phyloP scores from a whole-genome alignment of 2,888 invertebrate genomes.

The Thysanoteuthis rhombus region DNA sequence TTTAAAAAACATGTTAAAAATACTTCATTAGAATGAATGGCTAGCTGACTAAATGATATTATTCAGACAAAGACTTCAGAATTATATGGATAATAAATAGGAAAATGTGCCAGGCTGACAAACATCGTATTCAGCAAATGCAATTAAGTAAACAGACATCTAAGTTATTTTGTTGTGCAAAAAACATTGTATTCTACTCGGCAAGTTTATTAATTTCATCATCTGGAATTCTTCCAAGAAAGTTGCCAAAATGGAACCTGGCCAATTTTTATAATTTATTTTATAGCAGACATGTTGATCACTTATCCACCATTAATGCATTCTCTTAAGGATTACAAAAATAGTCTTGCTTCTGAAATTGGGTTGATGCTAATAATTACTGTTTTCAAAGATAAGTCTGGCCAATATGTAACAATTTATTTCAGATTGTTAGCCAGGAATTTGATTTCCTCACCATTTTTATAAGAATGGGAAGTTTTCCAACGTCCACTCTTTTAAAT shows the following conservation, averaged over 20 bases:
- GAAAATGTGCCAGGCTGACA: not conserved
- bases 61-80: too few species aligned
- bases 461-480: too few species aligned
- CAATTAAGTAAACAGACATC: not conserved
- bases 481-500: too few species aligned
- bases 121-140: not conserved
- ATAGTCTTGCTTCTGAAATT: not conserved
- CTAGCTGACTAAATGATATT: too few species aligned
- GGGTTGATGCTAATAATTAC: not conserved
- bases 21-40: too few species aligned
- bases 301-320: not conserved
- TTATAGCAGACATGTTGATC: not conserved
- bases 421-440: too few species aligned
- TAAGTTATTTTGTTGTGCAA: not conserved
- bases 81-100: not conserved
- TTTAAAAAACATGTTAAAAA: too few species aligned
- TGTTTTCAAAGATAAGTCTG: not conserved
- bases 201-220: not conserved
- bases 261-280: constrained; percentile 16
- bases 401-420: not conserved
- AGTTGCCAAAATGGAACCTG: not conserved
- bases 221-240: not conserved
- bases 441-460: too few species aligned
- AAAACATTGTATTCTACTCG: not conserved
- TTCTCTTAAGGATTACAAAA: not conserved